Evolutionary conservation across 2,888 invertebrate genomes (phyloP), one percentile per base, ranked within the genome.

Genomic region (Meandrusa payeni): DNA sequence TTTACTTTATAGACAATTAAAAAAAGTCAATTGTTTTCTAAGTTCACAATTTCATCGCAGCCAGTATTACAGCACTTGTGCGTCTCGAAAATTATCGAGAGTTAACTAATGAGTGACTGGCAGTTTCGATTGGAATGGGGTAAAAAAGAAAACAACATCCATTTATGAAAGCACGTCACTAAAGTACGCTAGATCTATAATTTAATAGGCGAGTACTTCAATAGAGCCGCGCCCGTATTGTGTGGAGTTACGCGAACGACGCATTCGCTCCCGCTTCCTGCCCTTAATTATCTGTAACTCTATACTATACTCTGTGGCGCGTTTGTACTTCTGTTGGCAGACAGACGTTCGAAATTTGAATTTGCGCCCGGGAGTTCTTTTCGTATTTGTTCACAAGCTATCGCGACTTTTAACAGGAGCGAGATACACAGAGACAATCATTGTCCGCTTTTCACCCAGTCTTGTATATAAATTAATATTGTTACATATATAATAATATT

Each of bases 221-320:
- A 51, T 54, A 38, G 46, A 44, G 37, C 48, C 46, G 38, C 33
- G 41, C 48, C 55, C 48, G 51, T 50, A 54, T 54, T 48, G 41
- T 46, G 47, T 48, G 48, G 41, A 46, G 46, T 33, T 38, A 44
- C 44, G 44, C 44, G 44, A 44, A 44, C 41, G 38, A 31, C 43
- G 47, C 49, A 50, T 32, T 48, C 48, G 40, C 39, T 43, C 40
- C 42, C 37, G 42, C 53, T 57, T 59, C 59, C 57, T 53, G 49
- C 44, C 41, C 46, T 53, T 57, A 54, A 58, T 61, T 61, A 57
- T 52, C 50, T 51, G 56, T 57, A 52, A 54, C 51, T 59, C 52
- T 59, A 57, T 54, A 56, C 53, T 28, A 23, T 7, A 34, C 39
- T 41, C 27, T 32, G 19, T 32, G 13, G 17, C 11, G 19, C 24